Base-by-base conservation (phyloP, 2,888 invertebrate species). In the Blastobasis lacticolella region DNA sequence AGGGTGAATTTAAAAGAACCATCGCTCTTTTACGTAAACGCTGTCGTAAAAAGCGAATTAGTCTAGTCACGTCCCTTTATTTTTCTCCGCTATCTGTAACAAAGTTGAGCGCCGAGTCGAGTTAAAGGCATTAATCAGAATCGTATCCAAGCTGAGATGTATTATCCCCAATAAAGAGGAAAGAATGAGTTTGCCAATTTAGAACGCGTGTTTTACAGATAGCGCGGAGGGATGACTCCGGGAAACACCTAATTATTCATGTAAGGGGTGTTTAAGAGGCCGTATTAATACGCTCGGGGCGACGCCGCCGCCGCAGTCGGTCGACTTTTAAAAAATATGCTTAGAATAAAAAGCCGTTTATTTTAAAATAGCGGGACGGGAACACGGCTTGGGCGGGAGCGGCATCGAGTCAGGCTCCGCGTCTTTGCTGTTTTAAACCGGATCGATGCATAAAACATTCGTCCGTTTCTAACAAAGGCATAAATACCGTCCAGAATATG, bases 191-290 rank as follows among this genome's bases (percentile, higher is more conserved):
- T 82, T 75, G 83, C 82, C 75, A 84, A 82, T 86, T 82, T 82
- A 76, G 84, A 84, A 79, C 80, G 78, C 85, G 83, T 87, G 87
- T 88, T 81, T 71, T 73, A 75, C 69, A 77, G 88, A 87, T 87
- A 86, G 83, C 77, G 66, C 69, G 57, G 67, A 63, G 60, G 72
- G 73, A 79, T 79, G 79, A 86, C 84, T 80, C 76, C 73, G 63
- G 72, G 73, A 80, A 83, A 84, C 83, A 85, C 78, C 83, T 86
- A 87, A 87, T 88, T 87, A 87, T 87, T 88, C 87, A 86, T 82
- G 86, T 87, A 79, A 75, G 82, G 86, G 86, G 80, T 79, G 85
- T 79, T 78, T 81, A 81, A 80, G 75, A 77, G 75, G 67, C 73
- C 75, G 81, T 81, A 83, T 85, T 86, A 87, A 82, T 79, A 78